Percentiles rank a stretch among this genome's conserved stretches.
phyloP scores from a whole-genome alignment of 2,113 vertebrate genomes.

The Gallinago media region DNA sequence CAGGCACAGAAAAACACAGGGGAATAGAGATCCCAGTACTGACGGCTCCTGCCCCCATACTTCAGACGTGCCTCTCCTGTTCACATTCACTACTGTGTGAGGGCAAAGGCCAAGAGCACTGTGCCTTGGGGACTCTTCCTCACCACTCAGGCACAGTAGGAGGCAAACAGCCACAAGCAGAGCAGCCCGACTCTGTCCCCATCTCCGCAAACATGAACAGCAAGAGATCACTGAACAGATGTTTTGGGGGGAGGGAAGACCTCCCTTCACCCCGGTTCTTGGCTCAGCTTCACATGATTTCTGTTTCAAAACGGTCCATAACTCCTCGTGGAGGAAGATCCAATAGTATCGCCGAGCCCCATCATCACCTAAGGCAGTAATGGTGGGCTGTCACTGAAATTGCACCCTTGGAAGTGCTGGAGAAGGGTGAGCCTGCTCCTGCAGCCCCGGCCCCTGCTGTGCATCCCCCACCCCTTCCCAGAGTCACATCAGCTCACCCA shows the following conservation, averaged over 20 bases:
- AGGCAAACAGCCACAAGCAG: neutral
- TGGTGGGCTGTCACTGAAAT: neutral
- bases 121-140: neutral
- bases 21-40: rapidly evolving
- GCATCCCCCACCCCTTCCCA: neutral
- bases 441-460: neutral
- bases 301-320: neutral
- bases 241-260: neutral
- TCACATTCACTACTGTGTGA: rapidly evolving
- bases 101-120: neutral
- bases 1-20: rapidly evolving
- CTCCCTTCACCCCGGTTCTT: neutral
- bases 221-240: neutral
- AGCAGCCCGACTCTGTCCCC: neutral
- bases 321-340: neutral
- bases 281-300: neutral
- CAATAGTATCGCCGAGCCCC: rapidly evolving
- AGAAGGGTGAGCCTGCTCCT: neutral
- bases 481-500: neutral
- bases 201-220: rapidly evolving
- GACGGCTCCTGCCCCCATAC: neutral
- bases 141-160: rapidly evolving
- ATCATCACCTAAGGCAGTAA: neutral
- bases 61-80: neutral
- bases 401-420: neutral